A percentile compares a stretch with the other conserved stretches of the same genome.
phyloP scores from a whole-genome alignment of 1,140 invertebrate species.

The Mercenaria mercenaria region DNA sequence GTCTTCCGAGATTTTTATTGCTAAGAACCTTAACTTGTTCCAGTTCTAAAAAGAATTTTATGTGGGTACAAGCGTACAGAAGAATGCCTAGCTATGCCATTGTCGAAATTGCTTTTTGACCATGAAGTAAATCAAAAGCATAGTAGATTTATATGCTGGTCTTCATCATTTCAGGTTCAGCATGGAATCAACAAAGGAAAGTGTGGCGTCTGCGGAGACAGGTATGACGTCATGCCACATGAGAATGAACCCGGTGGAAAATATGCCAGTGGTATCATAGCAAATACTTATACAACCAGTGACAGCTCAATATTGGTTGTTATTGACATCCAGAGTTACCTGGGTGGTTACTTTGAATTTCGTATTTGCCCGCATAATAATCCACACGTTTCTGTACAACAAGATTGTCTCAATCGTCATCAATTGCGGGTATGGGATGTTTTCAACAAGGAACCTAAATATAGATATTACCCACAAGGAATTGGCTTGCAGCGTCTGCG shows the following conservation, averaged over 20 bases:
- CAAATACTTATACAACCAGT: conserved; percentile 77
- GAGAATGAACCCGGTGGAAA: conserved; percentile 84
- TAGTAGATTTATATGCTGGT: too few species aligned
- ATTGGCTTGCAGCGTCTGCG: conserved; percentile 59
- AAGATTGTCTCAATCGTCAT: conserved; percentile 67
- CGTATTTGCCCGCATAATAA: conserved; percentile 72
- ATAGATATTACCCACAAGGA: conserved; percentile 55
- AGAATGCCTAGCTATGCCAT: too few species aligned
- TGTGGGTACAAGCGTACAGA: too few species aligned
- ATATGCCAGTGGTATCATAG: conserved; percentile 84
- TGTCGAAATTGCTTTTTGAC: too few species aligned
- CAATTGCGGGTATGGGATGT: conserved; percentile 63
- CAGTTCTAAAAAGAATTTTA: too few species aligned
- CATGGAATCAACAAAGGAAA: conserved; percentile 80
- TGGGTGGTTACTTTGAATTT: conserved; percentile 79
- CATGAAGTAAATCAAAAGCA: too few species aligned
- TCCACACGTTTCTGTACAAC: conserved; percentile 51
- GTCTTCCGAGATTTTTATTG: too few species aligned
- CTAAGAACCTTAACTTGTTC: too few species aligned
- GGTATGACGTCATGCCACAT: conserved; percentile 72
- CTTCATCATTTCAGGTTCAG: conserved; percentile 59
- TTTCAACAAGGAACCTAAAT: conserved; percentile 33
- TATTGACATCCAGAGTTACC: conserved; percentile 72
- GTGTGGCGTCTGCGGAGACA: conserved; percentile 86
- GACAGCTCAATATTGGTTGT: conserved; percentile 69